These are phyloP conservation scores for Acanthosepion lycidas DNA, from an alignment of 2,888 invertebrate species.

Conservation along the genomic window DNA sequence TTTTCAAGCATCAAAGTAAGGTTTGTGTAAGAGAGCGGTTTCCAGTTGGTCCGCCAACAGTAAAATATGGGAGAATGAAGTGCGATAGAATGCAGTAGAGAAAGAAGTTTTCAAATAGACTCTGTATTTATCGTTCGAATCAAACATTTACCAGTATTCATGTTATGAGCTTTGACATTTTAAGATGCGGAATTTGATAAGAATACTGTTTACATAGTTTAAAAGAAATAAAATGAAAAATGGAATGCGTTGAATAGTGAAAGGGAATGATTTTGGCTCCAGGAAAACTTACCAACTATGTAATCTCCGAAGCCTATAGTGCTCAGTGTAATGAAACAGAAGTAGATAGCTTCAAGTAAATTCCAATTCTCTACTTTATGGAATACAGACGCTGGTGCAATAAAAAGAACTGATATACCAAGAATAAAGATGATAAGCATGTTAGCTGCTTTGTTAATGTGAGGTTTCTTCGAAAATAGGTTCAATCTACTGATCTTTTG, in stretches of 20 bases:
- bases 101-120: too few relatives aligned
- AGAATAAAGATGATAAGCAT: constrained; percentile 62
- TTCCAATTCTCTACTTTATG: constrained; percentile 66
- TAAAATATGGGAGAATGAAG: too few relatives aligned
- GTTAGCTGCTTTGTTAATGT: constrained; percentile 63
- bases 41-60: too few relatives aligned
- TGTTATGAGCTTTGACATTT: neutral
- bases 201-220: neutral
- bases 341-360: constrained; percentile 66
- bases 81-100: too few relatives aligned
- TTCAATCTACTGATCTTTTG: constrained; percentile 61
- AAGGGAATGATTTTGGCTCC: neutral
- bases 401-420: constrained; percentile 62
- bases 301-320: constrained; percentile 69
- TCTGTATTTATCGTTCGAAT: too few relatives aligned
- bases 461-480: constrained; percentile 62
- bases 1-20: too few relatives aligned
- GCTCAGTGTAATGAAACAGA: constrained; percentile 66
- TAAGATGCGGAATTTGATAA: neutral
- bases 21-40: too few relatives aligned
- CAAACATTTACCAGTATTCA: too few relatives aligned
- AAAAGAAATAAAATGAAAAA: neutral
- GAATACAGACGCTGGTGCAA: constrained; percentile 62
- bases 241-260: neutral
- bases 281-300: constrained; percentile 63